These are phyloP conservation scores for Aspidiotus rigidus DNA, from an alignment of 2,888 invertebrate genomes.

Conservation along the genomic window DNA sequence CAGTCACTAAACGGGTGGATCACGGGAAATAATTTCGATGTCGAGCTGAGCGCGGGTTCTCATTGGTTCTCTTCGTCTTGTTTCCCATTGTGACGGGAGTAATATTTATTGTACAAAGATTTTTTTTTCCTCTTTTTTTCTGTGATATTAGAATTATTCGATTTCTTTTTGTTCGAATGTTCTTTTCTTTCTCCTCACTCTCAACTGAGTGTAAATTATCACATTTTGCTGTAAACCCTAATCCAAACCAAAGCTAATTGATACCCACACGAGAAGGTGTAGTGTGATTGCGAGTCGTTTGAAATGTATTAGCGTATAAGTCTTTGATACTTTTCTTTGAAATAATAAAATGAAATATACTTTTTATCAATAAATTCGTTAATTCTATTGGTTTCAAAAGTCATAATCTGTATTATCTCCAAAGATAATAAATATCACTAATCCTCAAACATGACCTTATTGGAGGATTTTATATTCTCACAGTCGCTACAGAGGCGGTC, in stretches of 20 bases:
- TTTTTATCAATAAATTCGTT: too few species aligned
- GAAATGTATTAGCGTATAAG: neutral
- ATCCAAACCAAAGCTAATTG: slow-evolving; percentile 1
- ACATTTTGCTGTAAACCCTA: neutral
- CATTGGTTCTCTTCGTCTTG: slow-evolving; percentile 44
- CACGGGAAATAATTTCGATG: slow-evolving; percentile 42
- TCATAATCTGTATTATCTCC: too few species aligned
- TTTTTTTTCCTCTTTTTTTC: slow-evolving; percentile 7
- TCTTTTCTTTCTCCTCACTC: neutral
- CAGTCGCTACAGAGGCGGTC: too few species aligned
- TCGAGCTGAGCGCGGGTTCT: slow-evolving; percentile 44
- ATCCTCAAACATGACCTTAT: too few species aligned
- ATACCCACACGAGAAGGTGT: neutral
- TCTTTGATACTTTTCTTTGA: neutral
- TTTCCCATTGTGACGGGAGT: slow-evolving; percentile 31
- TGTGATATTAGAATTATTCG: slow-evolving; percentile 23
- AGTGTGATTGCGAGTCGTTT: slow-evolving; percentile 4
- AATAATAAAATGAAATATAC: too few species aligned
- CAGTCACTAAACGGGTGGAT: slow-evolving; percentile 41
- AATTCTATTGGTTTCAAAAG: too few species aligned
- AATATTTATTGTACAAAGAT: neutral
- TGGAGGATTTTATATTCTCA: too few species aligned
- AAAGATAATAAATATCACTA: too few species aligned
- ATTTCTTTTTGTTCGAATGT: slow-evolving; percentile 3
- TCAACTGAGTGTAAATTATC: slow-evolving; percentile 18